These are phyloP conservation scores for Alcedo quadribrachys DNA, from an alignment of 2,797 vertebrate species.

Conservation along the genomic window DNA sequence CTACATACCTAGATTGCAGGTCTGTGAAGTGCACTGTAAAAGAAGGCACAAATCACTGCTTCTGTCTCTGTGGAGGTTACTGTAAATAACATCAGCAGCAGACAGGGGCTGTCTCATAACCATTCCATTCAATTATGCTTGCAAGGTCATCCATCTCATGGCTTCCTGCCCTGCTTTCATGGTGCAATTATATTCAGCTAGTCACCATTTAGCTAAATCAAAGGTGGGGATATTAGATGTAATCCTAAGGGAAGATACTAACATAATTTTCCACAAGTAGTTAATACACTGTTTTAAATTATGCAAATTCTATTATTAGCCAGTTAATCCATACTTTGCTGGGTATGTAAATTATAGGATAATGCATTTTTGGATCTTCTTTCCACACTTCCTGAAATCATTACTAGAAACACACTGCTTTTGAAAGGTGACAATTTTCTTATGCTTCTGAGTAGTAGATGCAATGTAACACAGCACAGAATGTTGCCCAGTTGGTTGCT, in stretches of 20 bases:
- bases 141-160: background rate
- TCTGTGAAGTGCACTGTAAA: background rate
- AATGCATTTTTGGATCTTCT: background rate
- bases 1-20: background rate
- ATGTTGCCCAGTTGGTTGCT: background rate
- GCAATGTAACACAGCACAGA: background rate
- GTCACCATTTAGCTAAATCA: background rate
- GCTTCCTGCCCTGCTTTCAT: background rate
- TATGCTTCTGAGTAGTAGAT: background rate
- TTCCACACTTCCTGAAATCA: background rate
- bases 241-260: background rate
- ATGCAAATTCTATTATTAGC: background rate
- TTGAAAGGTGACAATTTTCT: background rate
- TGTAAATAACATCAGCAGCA: conserved; percentile 1
- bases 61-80: background rate
- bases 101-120: background rate
- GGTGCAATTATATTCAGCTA: background rate
- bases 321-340: background rate
- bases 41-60: background rate
- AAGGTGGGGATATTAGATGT: background rate
- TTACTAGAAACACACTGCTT: background rate
- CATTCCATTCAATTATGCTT: background rate
- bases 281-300: background rate
- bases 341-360: background rate
- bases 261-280: background rate